Conservation (phyloP, 2,797 vertebrate species). For the Cyclopterus lumpus region DNA sequence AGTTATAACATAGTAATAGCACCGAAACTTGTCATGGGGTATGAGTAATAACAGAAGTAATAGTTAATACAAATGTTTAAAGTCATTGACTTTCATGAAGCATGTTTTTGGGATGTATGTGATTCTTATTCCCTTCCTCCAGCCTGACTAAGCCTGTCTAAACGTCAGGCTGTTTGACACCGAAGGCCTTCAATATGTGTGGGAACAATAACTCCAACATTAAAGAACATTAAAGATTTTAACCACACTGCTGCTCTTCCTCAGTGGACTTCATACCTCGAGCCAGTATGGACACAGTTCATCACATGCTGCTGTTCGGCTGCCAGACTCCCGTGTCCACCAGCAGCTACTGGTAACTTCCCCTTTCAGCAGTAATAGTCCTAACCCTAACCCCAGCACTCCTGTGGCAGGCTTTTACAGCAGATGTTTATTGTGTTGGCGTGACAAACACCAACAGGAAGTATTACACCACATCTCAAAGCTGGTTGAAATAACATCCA, state of each 20-base stretch:
- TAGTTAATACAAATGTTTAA: no score
- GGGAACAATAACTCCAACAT: no score
- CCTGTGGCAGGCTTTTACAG: neutral
- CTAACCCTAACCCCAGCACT: neutral
- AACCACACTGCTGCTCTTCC: no score
- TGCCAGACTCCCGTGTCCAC: slow-evolving; percentile 90
- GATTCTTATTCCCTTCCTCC: neutral
- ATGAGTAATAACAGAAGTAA: no score
- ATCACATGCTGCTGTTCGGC: slow-evolving; percentile 97
- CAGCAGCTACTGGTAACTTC: slow-evolving; percentile 90
- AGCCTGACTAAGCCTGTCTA: neutral
- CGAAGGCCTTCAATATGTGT: neutral
- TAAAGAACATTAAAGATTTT: no score
- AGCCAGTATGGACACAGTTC: slow-evolving; percentile 95
- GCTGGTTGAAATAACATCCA: neutral
- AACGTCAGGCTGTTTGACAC: neutral
- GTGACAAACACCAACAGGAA: neutral
- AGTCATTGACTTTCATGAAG: no score
- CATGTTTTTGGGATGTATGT: neutral
- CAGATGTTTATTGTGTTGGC: neutral
- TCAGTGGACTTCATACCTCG: slow-evolving; percentile 96
- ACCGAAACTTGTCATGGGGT: neutral
- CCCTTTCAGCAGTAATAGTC: neutral
- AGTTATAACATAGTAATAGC: neutral
- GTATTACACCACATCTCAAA: neutral